Conservation (phyloP, 2,888 invertebrate genomes). For the Encarsia formosa region DNA sequence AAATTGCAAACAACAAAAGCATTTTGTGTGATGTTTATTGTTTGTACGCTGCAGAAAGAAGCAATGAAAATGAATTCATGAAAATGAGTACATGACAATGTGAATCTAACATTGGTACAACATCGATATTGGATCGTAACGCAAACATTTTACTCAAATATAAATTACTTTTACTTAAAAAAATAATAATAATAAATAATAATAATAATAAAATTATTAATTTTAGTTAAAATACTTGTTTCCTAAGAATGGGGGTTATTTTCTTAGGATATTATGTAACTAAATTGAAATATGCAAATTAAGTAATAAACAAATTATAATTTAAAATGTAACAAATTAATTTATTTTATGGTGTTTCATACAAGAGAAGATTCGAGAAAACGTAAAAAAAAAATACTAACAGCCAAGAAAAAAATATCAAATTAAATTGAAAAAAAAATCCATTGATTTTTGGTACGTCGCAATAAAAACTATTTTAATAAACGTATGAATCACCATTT, state of each 20-base stretch:
- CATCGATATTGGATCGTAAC: slow-evolving; percentile 18
- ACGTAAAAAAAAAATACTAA: not conserved
- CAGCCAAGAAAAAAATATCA: not conserved
- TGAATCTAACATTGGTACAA: slow-evolving; percentile 23
- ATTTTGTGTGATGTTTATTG: slow-evolving; percentile 4
- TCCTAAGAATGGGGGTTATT: no score
- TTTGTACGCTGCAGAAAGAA: slow-evolving; percentile 17
- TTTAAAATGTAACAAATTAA: no score
- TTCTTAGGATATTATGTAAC: no score
- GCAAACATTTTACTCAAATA: slow-evolving; percentile 7
- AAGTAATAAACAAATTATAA: no score
- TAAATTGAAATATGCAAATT: no score
- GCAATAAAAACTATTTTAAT: no score
- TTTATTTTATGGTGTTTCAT: no score
- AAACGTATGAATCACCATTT: slow-evolving; percentile 20
- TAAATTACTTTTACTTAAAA: slow-evolving; percentile 8
- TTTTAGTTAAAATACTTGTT: no score
- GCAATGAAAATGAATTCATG: slow-evolving; percentile 19
- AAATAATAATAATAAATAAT: slow-evolving; percentile 13
- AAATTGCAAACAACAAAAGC: slow-evolving; percentile 14
- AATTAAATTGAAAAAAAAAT: not conserved
- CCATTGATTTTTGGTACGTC: no score
- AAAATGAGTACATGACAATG: slow-evolving; percentile 15
- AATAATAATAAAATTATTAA: slow-evolving; percentile 7
- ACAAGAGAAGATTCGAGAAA: no score